A percentile compares a stretch with the other conserved stretches of the same genome.
phyloP scores from a whole-genome alignment of 2,797 vertebrate species.

The Gallirallus australis region DNA sequence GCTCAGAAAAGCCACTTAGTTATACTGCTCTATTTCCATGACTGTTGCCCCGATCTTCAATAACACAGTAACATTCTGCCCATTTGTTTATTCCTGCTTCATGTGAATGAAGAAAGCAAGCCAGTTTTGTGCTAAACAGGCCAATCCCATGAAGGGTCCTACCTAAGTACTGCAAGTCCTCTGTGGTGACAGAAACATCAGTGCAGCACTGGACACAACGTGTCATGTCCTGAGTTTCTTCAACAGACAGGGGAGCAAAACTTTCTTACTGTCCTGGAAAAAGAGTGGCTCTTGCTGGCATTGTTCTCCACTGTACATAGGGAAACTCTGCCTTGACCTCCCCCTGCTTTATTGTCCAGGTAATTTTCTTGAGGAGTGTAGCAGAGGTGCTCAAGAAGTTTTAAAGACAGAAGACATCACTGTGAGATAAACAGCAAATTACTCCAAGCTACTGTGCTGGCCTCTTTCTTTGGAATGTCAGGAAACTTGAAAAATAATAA shows the following conservation, averaged over 20 bases:
- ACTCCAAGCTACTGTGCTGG: background rate
- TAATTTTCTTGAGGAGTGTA: background rate
- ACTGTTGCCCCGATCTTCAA: background rate
- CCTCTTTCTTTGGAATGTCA: background rate
- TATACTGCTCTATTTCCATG: background rate
- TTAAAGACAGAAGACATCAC: background rate
- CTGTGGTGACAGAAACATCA: background rate
- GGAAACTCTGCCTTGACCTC: background rate
- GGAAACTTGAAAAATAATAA: background rate
- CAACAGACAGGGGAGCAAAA: background rate
- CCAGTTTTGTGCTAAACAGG: background rate
- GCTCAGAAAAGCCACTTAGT: background rate
- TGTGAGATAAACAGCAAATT: background rate
- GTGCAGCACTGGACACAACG: background rate
- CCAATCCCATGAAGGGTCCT: background rate
- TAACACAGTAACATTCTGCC: background rate
- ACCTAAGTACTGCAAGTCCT: background rate
- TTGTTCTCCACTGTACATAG: background rate
- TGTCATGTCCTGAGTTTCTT: background rate
- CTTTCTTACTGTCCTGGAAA: background rate
- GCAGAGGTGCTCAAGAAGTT: background rate
- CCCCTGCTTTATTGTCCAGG: background rate
- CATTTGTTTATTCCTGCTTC: background rate
- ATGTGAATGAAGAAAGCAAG: background rate
- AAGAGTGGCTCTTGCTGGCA: background rate